phyloP scores from a whole-genome alignment of 2,888 invertebrate genomes.

The Drosophila borborema region DNA sequence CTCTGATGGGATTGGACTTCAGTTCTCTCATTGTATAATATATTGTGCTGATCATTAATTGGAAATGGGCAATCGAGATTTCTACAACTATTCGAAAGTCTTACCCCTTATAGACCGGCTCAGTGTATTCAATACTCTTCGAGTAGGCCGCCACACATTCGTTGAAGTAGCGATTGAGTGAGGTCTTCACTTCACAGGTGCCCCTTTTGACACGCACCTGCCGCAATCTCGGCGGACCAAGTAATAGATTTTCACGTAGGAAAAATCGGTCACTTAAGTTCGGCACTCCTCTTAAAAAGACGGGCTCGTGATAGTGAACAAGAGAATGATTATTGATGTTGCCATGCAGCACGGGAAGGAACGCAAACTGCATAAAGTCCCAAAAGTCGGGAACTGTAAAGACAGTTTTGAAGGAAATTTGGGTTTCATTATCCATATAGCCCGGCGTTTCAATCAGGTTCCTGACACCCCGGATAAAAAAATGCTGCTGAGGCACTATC shows the following conservation, averaged over 20 bases:
- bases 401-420: conserved; percentile 22
- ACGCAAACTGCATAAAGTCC: conserved; percentile 28
- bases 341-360: conserved; percentile 34
- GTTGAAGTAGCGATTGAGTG: conserved; percentile 86
- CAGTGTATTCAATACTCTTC: conserved; percentile 82
- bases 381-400: conserved; percentile 48
- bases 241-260: conserved; percentile 86
- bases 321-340: neutral
- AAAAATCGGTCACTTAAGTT: conserved; percentile 62
- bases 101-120: conserved; percentile 36
- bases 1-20: conserved; percentile 84
- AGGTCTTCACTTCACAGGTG: conserved; percentile 88
- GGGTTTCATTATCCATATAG: neutral
- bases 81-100: no score
- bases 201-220: conserved; percentile 87
- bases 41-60: conserved; percentile 21
- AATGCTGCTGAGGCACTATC: neutral
- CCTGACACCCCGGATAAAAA: conserved; percentile 3
- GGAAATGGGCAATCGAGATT: no score
- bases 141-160: conserved; percentile 87
- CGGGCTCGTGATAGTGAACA: no score
- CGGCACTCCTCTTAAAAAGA: neutral
- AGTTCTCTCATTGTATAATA: conserved; percentile 78
- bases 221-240: conserved; percentile 87
- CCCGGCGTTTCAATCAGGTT: neutral